phyloP scores from a whole-genome alignment of 2,888 invertebrate species.

The Pyrrhosoma nymphula region DNA sequence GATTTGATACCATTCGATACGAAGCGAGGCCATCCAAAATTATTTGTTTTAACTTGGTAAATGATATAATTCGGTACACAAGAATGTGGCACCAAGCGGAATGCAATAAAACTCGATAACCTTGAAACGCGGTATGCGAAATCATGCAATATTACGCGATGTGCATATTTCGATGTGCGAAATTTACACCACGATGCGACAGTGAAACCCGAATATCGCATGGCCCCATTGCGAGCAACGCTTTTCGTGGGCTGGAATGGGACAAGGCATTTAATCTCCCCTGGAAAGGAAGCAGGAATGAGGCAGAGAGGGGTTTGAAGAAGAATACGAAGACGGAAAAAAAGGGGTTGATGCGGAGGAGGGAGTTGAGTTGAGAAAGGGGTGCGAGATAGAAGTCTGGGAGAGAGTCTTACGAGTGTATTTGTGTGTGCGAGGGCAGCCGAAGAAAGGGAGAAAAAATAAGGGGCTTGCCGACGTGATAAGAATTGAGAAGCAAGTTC shows the following conservation, averaged over 20 bases:
- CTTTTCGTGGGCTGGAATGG: not conserved
- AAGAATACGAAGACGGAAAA: not conserved
- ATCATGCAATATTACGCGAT: too few species aligned
- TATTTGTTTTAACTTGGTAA: too few species aligned
- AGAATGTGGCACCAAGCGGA: too few species aligned
- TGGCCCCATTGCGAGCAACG: too few species aligned
- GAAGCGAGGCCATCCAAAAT: too few species aligned
- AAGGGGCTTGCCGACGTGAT: constrained; percentile 40
- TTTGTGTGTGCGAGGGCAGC: not conserved
- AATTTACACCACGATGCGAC: too few species aligned
- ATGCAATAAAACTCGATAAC: too few species aligned
- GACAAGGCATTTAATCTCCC: constrained; percentile 12
- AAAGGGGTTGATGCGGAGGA: not conserved
- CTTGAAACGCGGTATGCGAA: too few species aligned
- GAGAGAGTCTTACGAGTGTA: not conserved
- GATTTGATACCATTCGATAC: too few species aligned
- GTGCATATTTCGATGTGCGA: too few species aligned
- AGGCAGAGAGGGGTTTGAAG: not conserved
- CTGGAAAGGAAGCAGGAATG: not conserved
- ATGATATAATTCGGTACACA: too few species aligned
- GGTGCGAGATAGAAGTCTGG: not conserved
- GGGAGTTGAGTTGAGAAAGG: not conserved
- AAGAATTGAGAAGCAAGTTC: constrained; percentile 41
- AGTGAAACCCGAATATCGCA: too few species aligned
- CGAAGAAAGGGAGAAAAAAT: not conserved